These are phyloP conservation scores for Dusona sp. DNA, from an alignment of 2,888 invertebrate genomes.

Conservation along the genomic window DNA sequence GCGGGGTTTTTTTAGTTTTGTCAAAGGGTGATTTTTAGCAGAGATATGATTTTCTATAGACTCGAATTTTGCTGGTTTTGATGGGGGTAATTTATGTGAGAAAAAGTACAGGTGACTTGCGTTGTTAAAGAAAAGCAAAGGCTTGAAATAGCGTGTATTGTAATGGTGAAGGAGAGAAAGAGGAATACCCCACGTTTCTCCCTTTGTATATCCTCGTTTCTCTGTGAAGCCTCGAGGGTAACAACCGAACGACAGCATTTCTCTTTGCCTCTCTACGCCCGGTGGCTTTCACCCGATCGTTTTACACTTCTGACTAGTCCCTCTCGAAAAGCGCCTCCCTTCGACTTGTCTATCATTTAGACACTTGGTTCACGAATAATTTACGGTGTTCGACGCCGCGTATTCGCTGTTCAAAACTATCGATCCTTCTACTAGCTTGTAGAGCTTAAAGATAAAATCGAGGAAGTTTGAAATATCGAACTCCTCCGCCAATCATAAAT, in stretches of 20 bases:
- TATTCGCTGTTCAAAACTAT: conserved; percentile 47
- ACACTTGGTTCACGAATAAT: conserved; percentile 58
- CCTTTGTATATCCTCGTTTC: conserved; percentile 51
- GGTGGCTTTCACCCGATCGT: conserved; percentile 37
- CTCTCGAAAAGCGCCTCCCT: conserved; percentile 5
- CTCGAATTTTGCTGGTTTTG: conserved; percentile 46
- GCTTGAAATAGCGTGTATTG: not conserved
- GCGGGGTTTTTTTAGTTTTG: not conserved
- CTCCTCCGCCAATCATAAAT: not conserved
- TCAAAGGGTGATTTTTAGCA: not conserved
- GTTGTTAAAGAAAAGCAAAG: conserved; percentile 69
- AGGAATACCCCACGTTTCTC: conserved; percentile 56
- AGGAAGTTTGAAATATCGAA: conserved; percentile 16
- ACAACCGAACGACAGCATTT: conserved; percentile 56
- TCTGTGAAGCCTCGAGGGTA: conserved; percentile 43
- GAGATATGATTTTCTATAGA: not conserved
- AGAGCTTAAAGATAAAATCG: conserved; percentile 10
- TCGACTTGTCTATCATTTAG: conserved; percentile 64
- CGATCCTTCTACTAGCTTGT: conserved; percentile 39
- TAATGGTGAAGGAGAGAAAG: conserved; percentile 60
- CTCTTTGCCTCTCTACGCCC: conserved; percentile 17
- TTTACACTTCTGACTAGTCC: conserved; percentile 42
- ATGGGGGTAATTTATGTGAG: conserved; percentile 81
- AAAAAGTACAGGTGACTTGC: conserved; percentile 78
- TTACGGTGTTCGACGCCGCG: conserved; percentile 38